Evolutionary conservation across 53 echinoderm and acorn worm species (phyloP).

Genomic region (Hippasteria phrygiana): DNA sequence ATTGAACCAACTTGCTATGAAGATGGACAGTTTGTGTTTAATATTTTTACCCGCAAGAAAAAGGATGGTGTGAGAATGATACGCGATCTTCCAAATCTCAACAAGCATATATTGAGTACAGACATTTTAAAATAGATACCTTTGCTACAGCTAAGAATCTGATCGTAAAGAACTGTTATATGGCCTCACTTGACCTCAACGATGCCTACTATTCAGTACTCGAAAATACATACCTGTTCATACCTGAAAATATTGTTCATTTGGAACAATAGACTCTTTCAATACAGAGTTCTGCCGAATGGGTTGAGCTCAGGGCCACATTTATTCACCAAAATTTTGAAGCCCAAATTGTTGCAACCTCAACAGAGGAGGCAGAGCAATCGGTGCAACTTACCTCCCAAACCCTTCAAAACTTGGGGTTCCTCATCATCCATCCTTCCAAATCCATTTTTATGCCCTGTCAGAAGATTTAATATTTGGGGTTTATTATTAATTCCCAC

Average conservation of each 20-base stretch:
- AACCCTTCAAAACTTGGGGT: background rate
- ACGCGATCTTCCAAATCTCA: slow-evolving; percentile 62
- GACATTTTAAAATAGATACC: slow-evolving; percentile 77
- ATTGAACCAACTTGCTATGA: slow-evolving; percentile 55
- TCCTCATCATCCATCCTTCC: slow-evolving; percentile 48
- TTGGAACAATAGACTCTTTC: slow-evolving; percentile 55
- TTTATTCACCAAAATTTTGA: slow-evolving; percentile 68
- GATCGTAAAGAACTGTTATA: slow-evolving; percentile 49
- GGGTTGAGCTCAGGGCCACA: slow-evolving; percentile 59
- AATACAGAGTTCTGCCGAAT: slow-evolving; percentile 63
- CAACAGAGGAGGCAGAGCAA: slow-evolving; percentile 2
- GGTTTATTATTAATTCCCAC: slow-evolving; percentile 69
- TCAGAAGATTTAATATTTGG: slow-evolving; percentile 61
- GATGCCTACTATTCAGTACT: slow-evolving; percentile 76
- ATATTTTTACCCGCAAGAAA: slow-evolving; percentile 76
- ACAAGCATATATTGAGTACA: slow-evolving; percentile 63
- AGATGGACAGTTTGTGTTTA: slow-evolving; percentile 67
- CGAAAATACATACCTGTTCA: too few species aligned
- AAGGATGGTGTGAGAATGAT: slow-evolving; percentile 75
- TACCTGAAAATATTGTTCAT: too few species aligned
- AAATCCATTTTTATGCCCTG: slow-evolving; percentile 70
- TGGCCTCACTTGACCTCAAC: slow-evolving; percentile 76
- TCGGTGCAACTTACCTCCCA: background rate
- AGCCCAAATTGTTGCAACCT: slow-evolving; percentile 28
- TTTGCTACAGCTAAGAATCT: slow-evolving; percentile 59